Evolutionary conservation across 2,888 invertebrate genomes (phyloP), one percentile per base, ranked within the genome.

Genomic region (Ophion obscuratus): DNA sequence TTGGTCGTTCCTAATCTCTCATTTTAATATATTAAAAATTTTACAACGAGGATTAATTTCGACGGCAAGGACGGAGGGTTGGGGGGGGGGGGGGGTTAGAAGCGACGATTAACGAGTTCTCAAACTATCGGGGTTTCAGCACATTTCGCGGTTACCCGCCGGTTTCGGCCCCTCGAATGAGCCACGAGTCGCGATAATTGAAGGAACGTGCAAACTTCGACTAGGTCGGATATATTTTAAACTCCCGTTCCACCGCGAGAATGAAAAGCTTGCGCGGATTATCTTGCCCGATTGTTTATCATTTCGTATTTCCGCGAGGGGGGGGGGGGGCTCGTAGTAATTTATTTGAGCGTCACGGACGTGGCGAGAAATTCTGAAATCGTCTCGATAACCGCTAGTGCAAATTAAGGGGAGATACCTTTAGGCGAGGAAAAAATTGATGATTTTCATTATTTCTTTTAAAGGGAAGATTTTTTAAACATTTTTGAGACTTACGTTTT

Each of bases 101-200:
- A 44, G 40, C 61, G 36, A 44, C 79, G 70, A 79, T 79, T 62
- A 70, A 70, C 62, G 70, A 70, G 70, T 70, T 70, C 57, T 70
- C 70, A 47, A 62, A 77, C 77, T 79, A 77, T 77, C 59, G 67
- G 44, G 59, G 59, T 68, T 77, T 75, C 40, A 59, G 67, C 77
- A 68, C 68, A 77, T 67, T 77, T 77, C 67, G 66, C 31, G 66
- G 76, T 67, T 77, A 57, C 36, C 57, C 62, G 40, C 40, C 44
- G 74, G 74, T 74, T 74, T 31, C 62, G 61, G 64, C 66, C 47
- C 24, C 74, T 62, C 59, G 74, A 74, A 74, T 74, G 74, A 74
- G 74, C 44, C 75, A 44, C 75, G 75, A 75, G 75, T 47, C 2
- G 75, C 75, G 75, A 75, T 75, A 75, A 75, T 75, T 75, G 75